Percentiles rank a stretch among this genome's conserved stretches.
phyloP scores from a whole-genome alignment of 2,888 invertebrate species.

The Nezara viridula region DNA sequence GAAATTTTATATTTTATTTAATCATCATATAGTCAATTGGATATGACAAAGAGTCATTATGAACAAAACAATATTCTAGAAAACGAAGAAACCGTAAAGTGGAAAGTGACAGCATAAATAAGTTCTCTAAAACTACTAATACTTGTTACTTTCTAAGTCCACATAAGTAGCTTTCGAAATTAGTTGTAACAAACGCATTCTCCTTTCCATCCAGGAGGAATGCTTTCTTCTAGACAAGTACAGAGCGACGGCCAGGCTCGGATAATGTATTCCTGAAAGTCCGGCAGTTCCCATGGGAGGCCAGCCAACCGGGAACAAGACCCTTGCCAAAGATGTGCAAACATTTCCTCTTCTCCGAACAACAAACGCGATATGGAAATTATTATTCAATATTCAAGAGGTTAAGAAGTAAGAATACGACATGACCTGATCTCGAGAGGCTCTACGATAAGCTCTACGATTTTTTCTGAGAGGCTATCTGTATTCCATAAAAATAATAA shows the following conservation, averaged over 20 bases:
- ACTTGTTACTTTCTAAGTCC: neutral
- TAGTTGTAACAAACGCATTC: neutral
- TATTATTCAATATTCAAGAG: neutral
- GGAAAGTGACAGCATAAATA: neutral
- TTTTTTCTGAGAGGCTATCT: too few relatives aligned
- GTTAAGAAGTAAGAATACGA: neutral
- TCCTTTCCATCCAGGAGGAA: neutral
- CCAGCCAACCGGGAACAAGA: neutral
- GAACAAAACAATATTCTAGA: too few relatives aligned
- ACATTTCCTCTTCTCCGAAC: neutral
- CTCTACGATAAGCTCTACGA: too few relatives aligned
- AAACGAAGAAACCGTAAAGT: neutral
- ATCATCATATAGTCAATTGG: too few relatives aligned
- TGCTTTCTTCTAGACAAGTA: neutral
- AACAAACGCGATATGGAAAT: neutral
- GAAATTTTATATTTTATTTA: too few relatives aligned
- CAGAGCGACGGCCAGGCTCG: neutral
- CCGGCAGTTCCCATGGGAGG: constrained; percentile 48
- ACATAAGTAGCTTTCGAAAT: neutral
- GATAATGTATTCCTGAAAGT: constrained; percentile 41
- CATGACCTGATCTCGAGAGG: neutral
- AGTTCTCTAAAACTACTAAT: neutral
- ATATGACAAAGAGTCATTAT: too few relatives aligned
- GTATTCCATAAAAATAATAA: too few relatives aligned
- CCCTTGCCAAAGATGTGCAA: constrained; percentile 33